A percentile compares a stretch with the other conserved stretches of the same genome.
phyloP scores from a whole-genome alignment of 1,140 invertebrate genomes.

The Procambarus clarkii region DNA sequence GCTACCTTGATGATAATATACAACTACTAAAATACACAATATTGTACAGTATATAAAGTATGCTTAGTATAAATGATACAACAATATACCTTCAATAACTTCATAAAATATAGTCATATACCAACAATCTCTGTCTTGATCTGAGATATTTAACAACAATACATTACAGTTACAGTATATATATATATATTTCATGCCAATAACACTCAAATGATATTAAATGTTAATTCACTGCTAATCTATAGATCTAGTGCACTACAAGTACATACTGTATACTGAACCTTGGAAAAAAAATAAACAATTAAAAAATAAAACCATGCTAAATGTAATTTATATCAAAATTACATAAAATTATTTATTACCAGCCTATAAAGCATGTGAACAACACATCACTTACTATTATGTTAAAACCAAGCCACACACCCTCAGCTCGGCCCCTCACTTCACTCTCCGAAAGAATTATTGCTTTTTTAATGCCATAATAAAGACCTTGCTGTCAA shows the following conservation, averaged over 20 bases:
- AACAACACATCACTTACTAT: slow-evolving; percentile 55
- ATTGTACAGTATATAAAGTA: neutral
- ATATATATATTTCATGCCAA: neutral
- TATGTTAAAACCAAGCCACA: slow-evolving; percentile 35
- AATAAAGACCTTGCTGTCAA: neutral
- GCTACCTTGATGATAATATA: neutral
- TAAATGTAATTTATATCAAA: neutral
- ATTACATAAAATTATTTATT: neutral
- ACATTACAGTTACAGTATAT: neutral
- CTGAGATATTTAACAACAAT: neutral
- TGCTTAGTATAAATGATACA: neutral
- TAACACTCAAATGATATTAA: neutral
- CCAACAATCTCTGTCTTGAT: neutral
- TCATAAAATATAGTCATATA: neutral
- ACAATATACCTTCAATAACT: neutral
- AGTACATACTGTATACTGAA: neutral
- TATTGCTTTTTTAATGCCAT: slow-evolving; percentile 10
- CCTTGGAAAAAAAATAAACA: neutral
- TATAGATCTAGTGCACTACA: neutral
- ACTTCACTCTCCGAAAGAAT: slow-evolving; percentile 1
- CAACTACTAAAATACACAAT: neutral
- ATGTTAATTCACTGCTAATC: neutral
- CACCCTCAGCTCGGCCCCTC: slow-evolving; percentile 47
- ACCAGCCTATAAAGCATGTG: slow-evolving; percentile 1
- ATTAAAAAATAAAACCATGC: neutral